Evolutionary conservation across 2,888 invertebrate species (phyloP).

Genomic region (Troides helena): DNA sequence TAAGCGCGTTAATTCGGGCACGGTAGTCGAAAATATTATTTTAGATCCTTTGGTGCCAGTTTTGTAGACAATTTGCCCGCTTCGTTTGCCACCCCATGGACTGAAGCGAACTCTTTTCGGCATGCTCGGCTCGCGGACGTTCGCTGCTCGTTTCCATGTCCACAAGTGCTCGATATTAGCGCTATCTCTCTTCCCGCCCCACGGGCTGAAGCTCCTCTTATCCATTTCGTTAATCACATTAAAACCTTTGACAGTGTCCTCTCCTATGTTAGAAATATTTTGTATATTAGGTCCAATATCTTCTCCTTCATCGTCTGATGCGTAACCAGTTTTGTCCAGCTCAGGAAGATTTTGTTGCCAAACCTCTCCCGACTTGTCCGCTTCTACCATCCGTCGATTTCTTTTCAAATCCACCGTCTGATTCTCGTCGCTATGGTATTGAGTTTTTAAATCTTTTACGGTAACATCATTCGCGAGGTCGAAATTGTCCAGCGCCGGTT

Average conservation of each 20-base stretch:
- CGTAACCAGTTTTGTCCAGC: slow-evolving; percentile 48
- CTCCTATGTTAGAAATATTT: slow-evolving; percentile 36
- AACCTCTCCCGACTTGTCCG: slow-evolving; percentile 30
- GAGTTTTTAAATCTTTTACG: slow-evolving; percentile 33
- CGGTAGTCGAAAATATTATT: slow-evolving; percentile 59
- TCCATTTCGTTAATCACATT: slow-evolving; percentile 40
- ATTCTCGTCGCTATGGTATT: slow-evolving; percentile 37
- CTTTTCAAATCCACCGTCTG: slow-evolving; percentile 39
- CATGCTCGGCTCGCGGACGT: slow-evolving; percentile 67
- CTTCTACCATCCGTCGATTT: slow-evolving; percentile 26
- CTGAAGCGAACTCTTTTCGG: slow-evolving; percentile 73
- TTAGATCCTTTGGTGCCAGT: slow-evolving; percentile 58
- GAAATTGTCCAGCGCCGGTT: slow-evolving; percentile 42
- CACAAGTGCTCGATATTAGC: slow-evolving; percentile 55
- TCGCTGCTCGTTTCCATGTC: slow-evolving; percentile 64
- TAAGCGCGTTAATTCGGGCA: slow-evolving; percentile 63
- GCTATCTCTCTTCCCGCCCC: slow-evolving; percentile 66
- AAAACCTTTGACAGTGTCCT: slow-evolving; percentile 47
- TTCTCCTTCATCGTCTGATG: slow-evolving; percentile 43
- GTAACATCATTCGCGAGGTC: slow-evolving; percentile 42
- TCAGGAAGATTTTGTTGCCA: slow-evolving; percentile 57
- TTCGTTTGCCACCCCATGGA: slow-evolving; percentile 74
- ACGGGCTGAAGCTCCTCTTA: slow-evolving; percentile 70
- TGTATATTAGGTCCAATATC: slow-evolving; percentile 42
- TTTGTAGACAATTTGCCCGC: slow-evolving; percentile 66